Conservation (phyloP, 1,140 invertebrate genomes). For the Anastrepha obliqua region DNA sequence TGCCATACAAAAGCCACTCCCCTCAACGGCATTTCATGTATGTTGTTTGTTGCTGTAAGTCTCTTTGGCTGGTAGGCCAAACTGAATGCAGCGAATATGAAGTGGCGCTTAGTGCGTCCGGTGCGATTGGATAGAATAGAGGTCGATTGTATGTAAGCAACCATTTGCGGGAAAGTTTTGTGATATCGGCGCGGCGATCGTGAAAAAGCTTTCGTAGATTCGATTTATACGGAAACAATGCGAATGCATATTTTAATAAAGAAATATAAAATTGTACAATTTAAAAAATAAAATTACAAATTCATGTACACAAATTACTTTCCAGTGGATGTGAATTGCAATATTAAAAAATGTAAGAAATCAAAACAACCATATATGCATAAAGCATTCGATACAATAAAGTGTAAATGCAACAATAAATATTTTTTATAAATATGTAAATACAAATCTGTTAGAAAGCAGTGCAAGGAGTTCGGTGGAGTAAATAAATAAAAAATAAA, state of each 20-base stretch:
- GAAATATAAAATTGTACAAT: background rate
- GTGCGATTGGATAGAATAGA: conserved; percentile 73
- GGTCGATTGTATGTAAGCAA: conserved; percentile 43
- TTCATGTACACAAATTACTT: background rate
- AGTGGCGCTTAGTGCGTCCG: conserved; percentile 65
- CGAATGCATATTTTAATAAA: background rate
- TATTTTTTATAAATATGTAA: too few relatives aligned
- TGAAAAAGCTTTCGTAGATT: background rate
- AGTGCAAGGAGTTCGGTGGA: too few relatives aligned
- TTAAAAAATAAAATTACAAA: background rate
- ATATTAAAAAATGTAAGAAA: background rate
- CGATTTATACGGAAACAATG: background rate
- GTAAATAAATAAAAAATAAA: too few relatives aligned
- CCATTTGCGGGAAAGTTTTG: conserved; percentile 20
- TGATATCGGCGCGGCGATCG: background rate
- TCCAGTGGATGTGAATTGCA: background rate
- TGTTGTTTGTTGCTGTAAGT: background rate
- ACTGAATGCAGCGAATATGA: conserved; percentile 16
- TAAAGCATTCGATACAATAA: too few relatives aligned
- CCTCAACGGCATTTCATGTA: conserved; percentile 27
- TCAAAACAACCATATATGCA: too few relatives aligned
- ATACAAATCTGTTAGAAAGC: too few relatives aligned
- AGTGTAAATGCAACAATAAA: too few relatives aligned
- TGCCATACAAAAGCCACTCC: conserved; percentile 43
- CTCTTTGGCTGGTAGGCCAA: background rate